Evolutionary conservation across 2,888 invertebrate genomes (phyloP).

Genomic region (Biston stratarius): DNA sequence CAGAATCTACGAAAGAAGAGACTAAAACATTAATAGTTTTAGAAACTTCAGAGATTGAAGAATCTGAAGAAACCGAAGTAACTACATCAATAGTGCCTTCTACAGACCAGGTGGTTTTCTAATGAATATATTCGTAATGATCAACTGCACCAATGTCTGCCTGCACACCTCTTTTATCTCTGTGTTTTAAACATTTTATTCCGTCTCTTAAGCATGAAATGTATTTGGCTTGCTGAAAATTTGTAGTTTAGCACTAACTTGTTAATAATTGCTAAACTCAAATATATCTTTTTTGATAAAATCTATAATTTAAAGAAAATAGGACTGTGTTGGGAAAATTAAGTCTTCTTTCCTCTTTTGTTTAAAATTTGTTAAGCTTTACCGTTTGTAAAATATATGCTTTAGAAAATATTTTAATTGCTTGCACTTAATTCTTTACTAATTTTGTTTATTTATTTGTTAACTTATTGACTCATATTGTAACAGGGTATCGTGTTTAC

Average conservation of each 20-base stretch:
- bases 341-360: not conserved
- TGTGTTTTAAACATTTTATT: not conserved
- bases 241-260: not conserved
- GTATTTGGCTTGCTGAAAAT: constrained; percentile 3
- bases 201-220: constrained; percentile 7
- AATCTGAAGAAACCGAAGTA: constrained; percentile 9
- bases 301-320: no score
- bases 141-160: constrained; percentile 32
- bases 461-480: not conserved
- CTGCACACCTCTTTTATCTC: constrained; percentile 19
- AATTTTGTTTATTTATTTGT: not conserved
- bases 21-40: not conserved
- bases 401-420: not conserved
- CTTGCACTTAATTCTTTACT: not conserved
- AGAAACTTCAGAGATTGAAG: constrained; percentile 6
- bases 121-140: constrained; percentile 41
- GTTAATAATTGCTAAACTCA: not conserved
- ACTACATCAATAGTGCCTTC: constrained; percentile 42
- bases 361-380: constrained; percentile 4
- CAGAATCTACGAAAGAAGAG: constrained; percentile 2
- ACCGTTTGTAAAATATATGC: not conserved
- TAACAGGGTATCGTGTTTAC: not conserved
- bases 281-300: no score
- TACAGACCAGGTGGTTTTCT: constrained; percentile 57
- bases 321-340: no score